Evolutionary conservation across 1,140 invertebrate genomes (phyloP).

Genomic region (Chironomus tepperi): DNA sequence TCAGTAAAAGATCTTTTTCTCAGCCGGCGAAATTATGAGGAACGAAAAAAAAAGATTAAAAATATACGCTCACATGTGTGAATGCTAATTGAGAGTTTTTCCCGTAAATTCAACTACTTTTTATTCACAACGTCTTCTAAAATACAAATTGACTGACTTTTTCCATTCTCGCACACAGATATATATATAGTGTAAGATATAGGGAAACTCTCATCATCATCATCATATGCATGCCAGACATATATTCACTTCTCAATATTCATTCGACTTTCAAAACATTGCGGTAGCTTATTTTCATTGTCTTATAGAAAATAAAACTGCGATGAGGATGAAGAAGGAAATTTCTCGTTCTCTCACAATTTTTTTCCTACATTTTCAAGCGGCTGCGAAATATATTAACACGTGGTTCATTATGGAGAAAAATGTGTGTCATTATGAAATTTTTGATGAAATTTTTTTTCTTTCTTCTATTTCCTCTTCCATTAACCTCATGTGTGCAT

Average conservation of each 20-base stretch:
- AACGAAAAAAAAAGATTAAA: not conserved
- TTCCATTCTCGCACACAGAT: no score
- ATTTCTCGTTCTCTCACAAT: not conserved
- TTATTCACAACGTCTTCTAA: no score
- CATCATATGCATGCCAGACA: not conserved
- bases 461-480: not conserved
- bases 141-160: no score
- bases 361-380: no score
- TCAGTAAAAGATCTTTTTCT: not conserved
- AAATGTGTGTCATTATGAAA: no score
- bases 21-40: conserved; percentile 17
- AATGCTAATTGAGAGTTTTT: conserved; percentile 8
- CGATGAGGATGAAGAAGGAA: not conserved
- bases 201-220: no score
- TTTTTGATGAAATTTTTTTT: no score
- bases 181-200: no score
- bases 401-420: not conserved
- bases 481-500: no score
- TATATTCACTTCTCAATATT: not conserved
- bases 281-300: no score
- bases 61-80: not conserved
- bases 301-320: not conserved
- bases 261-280: no score
- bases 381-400: not conserved
- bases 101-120: not conserved